phyloP scores from a whole-genome alignment of 1,140 invertebrate species.

The Drosophila ambigua region DNA sequence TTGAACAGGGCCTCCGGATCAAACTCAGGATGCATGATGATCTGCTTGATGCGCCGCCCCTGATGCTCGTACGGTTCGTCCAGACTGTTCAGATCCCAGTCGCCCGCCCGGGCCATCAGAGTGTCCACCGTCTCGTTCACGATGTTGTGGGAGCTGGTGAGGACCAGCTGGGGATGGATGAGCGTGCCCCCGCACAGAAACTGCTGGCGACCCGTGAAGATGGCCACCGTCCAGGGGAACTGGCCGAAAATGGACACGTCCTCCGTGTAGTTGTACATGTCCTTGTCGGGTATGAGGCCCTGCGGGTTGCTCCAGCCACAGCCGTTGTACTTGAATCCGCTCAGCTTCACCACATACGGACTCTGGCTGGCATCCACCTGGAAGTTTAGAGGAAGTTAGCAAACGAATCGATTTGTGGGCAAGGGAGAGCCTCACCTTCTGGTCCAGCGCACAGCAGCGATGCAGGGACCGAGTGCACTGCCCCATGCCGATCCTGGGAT shows the following conservation, averaged over 20 bases:
- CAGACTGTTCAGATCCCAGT: constrained; percentile 88
- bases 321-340: constrained; percentile 73
- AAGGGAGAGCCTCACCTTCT: constrained; percentile 22
- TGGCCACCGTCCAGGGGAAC: constrained; percentile 93
- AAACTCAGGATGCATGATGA: constrained; percentile 85
- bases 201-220: constrained; percentile 85
- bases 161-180: constrained; percentile 86
- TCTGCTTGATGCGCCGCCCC: constrained; percentile 86
- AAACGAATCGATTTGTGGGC: neutral
- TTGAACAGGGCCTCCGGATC: constrained; percentile 85
- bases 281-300: constrained; percentile 89
- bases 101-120: constrained; percentile 86
- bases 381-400: too few species aligned
- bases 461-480: constrained; percentile 36
- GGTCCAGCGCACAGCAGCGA: constrained; percentile 54
- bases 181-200: constrained; percentile 88
- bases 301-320: constrained; percentile 89
- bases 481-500: constrained; percentile 48
- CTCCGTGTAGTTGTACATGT: constrained; percentile 85
- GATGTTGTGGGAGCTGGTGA: constrained; percentile 88
- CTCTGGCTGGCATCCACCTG: constrained; percentile 48
- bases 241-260: constrained; percentile 85
- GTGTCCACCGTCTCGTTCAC: constrained; percentile 59
- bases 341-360: constrained; percentile 33
- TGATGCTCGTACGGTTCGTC: constrained; percentile 86